Base-by-base conservation (phyloP, 2,797 vertebrate genomes). In the Brotogeris chrysoptera region DNA sequence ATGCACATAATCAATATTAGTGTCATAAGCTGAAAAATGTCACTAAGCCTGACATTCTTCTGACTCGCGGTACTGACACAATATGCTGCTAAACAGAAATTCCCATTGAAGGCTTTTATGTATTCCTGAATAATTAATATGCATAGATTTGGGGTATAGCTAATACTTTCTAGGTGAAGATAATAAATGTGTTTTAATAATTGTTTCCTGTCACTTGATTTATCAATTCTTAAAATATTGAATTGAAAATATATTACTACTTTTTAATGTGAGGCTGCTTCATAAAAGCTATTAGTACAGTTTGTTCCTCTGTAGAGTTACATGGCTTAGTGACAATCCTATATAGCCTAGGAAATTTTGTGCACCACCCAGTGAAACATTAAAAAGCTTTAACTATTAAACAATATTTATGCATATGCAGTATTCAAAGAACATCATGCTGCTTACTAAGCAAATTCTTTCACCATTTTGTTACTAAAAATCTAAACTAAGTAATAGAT, bases 311-410 rank as follows among this genome's bases (percentile, higher is more conserved):
- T 83, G 17, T 66, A 81, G 91, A 92, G 64, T 80, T 94, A 72
- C 43, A 87, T 55, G 64, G 83, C 69, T 86, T 88, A 77, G 8
- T 94, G 79, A 59, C 44, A 83, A 46, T 32, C 57, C 72, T 61
- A 39, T 73, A 94, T 92, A 95, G 21, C 47, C 25, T 74, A 52
- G 23, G 44, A 85, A 80, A 85, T 93, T 92, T 80, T 80, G 32
- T 71, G 21, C 41, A 34, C 85, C 73, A 71, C 36, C 12, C n/a
- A 64, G 49, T 88, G 52, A 95, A 96, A 94, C 44, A 88, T 74
- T 91, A 89, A 87, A 91, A 59, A 71, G 15, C 60, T 88, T 52
- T 94, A 94, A 84, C 80, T 94, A 30, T 86, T 88, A 74, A 92
- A 76, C 28, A 8, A 30, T 66, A 50, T 71, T 88, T 89, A 39